phyloP scores from a whole-genome alignment of 1,140 invertebrate genomes.

The Drosophila mauritiana region DNA sequence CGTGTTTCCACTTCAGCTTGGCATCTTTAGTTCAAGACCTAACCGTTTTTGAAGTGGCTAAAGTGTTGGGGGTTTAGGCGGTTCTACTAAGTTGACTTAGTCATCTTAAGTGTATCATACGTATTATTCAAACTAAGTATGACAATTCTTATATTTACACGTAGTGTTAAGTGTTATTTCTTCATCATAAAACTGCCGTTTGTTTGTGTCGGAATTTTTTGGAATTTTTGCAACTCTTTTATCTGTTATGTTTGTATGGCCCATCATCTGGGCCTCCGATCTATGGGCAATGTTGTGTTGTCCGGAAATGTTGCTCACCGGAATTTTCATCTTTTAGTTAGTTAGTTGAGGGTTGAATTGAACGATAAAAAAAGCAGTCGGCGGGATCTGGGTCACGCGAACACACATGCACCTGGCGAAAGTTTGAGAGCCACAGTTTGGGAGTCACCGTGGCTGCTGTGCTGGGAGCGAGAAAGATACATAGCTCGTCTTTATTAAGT shows the following conservation, averaged over 20 bases:
- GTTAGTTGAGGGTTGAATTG: conserved; percentile 7
- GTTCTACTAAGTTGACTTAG: background rate
- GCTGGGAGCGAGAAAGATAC: conserved; percentile 9
- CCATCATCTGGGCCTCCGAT: conserved; percentile 1
- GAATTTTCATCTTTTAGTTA: background rate
- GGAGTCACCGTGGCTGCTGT: background rate
- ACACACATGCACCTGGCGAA: conserved; percentile 6
- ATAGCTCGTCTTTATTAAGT: conserved; percentile 31
- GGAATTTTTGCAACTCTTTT: background rate
- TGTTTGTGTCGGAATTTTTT: background rate
- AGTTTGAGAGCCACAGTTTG: conserved; percentile 34
- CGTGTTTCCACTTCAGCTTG: conserved; percentile 10
- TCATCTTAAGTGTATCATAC: background rate
- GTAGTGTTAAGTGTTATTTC: too few species aligned
- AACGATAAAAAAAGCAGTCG: conserved; percentile 21
- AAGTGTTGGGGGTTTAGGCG: background rate
- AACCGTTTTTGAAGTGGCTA: conserved; percentile 1
- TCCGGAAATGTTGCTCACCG: conserved; percentile 45
- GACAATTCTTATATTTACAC: too few species aligned
- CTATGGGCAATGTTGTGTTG: conserved; percentile 10
- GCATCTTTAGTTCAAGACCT: conserved; percentile 7
- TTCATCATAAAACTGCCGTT: too few species aligned
- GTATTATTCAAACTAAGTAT: too few species aligned
- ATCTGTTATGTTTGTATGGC: background rate
- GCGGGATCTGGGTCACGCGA: conserved; percentile 39